A percentile compares a stretch with the other conserved stretches of the same genome.
Conservation (phyloP, 2,888 invertebrate genomes). For the Agrotis exclamationis region DNA sequence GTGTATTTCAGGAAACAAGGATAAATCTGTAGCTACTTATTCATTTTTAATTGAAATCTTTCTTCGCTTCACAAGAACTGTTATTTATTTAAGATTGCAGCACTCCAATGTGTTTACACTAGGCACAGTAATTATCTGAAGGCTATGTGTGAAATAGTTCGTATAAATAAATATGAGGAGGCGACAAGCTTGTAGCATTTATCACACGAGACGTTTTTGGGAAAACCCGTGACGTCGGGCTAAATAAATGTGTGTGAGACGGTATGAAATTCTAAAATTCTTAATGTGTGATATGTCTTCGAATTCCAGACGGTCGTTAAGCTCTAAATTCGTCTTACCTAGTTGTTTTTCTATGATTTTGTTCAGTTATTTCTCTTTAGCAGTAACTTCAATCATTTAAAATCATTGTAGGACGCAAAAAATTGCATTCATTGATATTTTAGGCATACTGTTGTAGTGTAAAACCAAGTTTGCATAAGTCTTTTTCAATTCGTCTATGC, state of each 20-base stretch:
- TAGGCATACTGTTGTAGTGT: neutral
- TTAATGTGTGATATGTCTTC: neutral
- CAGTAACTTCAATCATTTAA: neutral
- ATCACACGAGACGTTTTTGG: slow-evolving; percentile 36
- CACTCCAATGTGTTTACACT: slow-evolving; percentile 17
- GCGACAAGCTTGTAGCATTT: slow-evolving; percentile 24
- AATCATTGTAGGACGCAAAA: neutral
- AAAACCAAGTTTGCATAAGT: neutral
- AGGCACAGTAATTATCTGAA: slow-evolving; percentile 21
- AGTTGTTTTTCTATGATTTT: neutral
- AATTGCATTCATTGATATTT: neutral
- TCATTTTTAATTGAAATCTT: neutral
- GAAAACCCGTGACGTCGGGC: slow-evolving; percentile 36
- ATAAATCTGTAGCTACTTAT: neutral
- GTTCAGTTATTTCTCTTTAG: neutral
- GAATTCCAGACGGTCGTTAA: neutral
- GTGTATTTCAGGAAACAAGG: too few species aligned
- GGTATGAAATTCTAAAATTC: neutral
- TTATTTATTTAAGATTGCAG: slow-evolving; percentile 21
- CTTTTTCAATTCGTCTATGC: neutral
- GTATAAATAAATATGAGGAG: slow-evolving; percentile 31
- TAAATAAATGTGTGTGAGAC: slow-evolving; percentile 4
- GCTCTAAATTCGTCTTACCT: too few species aligned
- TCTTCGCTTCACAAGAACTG: neutral
- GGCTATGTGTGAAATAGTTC: slow-evolving; percentile 24